Percentiles rank a stretch among this genome's conserved stretches.
phyloP scores from a whole-genome alignment of 2,797 vertebrate species.

The Otolemur crassicaudatus region DNA sequence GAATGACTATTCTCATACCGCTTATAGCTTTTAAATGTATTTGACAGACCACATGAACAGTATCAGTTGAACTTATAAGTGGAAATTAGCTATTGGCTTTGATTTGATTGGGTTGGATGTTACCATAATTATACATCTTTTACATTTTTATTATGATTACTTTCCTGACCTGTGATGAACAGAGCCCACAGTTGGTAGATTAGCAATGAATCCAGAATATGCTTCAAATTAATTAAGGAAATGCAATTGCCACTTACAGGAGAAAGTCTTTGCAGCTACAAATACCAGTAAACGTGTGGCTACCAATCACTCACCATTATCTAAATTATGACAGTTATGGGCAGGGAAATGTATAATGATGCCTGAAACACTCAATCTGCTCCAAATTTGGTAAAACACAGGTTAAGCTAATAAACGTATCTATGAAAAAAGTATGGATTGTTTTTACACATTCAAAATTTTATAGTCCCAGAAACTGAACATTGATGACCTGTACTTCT shows the following conservation, averaged over 20 bases:
- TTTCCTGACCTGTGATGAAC: slow-evolving; percentile 45
- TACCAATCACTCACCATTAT: slow-evolving; percentile 52
- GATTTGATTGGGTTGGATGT: slow-evolving; percentile 43
- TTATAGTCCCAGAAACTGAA: background rate
- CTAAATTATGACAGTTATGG: slow-evolving; percentile 56
- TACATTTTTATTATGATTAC: slow-evolving; percentile 66
- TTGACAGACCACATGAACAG: slow-evolving; percentile 39
- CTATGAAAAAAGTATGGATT: slow-evolving; percentile 40
- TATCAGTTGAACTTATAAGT: slow-evolving; percentile 49
- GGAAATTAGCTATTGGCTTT: slow-evolving; percentile 64
- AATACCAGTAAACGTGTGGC: slow-evolving; percentile 5
- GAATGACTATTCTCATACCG: background rate
- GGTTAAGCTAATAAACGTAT: slow-evolving; percentile 55
- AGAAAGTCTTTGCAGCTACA: slow-evolving; percentile 71
- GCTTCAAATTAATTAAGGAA: slow-evolving; percentile 70
- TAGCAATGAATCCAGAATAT: slow-evolving; percentile 18
- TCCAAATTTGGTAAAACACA: slow-evolving; percentile 63
- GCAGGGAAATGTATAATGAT: slow-evolving; percentile 27
- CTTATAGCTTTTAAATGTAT: slow-evolving; percentile 37
- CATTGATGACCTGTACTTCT: background rate
- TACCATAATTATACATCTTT: slow-evolving; percentile 53
- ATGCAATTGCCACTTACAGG: slow-evolving; percentile 67
- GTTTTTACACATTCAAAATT: slow-evolving; percentile 54
- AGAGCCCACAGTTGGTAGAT: background rate
- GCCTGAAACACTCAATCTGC: slow-evolving; percentile 54